Base-by-base conservation (phyloP, 2,113 vertebrate genomes). In the Cavia aperea region DNA sequence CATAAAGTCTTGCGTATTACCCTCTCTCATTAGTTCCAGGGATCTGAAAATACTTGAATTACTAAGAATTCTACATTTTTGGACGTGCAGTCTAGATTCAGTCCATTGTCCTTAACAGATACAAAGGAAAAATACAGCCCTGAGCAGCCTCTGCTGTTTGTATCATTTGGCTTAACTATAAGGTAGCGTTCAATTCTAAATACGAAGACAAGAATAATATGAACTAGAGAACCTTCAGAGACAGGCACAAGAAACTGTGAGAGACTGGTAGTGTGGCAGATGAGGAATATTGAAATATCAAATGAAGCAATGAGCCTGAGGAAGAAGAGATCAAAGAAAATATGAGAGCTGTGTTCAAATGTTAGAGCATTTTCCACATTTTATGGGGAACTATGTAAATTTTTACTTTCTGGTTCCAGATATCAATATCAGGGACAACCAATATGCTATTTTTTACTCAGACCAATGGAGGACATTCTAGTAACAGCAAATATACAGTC, bases 311-410 rank as follows among this genome's bases (percentile, higher is more conserved):
- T 65, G 23, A 62, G 7, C 23, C 9, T 36, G 46, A 46, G 88
- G 85, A 96, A 94, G 84, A 75, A 89, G 93, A 95, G 49, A 66
- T n/a, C 46, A 77, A 90, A 90, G n/a, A 79, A 84, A 73, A 87
- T 54, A 36, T 7, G 29, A 77, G 60, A 43, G 13, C 10, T 62
- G 15, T 85, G 49, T 92, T 90, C 6, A 95, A 81, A 91, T 87
- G 84, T 85, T 88, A 93, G 72, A 90, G 58, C 4, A 91, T 2
- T 19, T 60, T 65, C 43, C n/a, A n/a, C 54, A 10, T 60, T 90
- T 85, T 84, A 87, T 51, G 70, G 68, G 36, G 10, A 19, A 49
- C 77, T 84, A 58, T 23, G 7, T 36, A 86, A 89, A 39, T 83
- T 83, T 93, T 83, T 75, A 29, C 26, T 84, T 89, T 88, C 15